Conservation (phyloP, 2,797 vertebrate species). For the Sebastes taczanowskii region DNA sequence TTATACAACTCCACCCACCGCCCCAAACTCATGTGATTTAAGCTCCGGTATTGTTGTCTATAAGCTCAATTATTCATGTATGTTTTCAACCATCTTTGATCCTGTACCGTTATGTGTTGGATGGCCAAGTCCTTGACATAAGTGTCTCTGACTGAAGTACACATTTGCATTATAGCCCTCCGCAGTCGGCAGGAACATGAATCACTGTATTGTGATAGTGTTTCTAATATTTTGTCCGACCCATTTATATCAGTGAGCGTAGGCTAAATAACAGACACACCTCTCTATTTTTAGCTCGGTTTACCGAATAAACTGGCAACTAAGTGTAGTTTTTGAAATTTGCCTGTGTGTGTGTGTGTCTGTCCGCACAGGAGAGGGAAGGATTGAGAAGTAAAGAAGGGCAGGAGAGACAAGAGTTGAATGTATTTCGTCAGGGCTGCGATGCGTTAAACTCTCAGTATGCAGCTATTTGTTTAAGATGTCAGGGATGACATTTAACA, state of each 20-base stretch:
- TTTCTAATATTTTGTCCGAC: not conserved
- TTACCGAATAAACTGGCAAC: not conserved
- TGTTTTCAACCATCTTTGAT: not conserved
- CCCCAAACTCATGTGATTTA: not conserved
- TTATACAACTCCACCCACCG: not conserved
- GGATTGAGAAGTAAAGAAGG: not conserved
- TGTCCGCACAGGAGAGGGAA: not conserved
- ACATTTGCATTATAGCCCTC: not conserved
- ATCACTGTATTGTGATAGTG: not conserved
- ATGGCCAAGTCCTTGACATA: not conserved
- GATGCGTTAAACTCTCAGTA: constrained; percentile 53
- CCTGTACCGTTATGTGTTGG: not conserved
- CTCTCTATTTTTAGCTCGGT: not conserved
- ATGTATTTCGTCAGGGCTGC: constrained; percentile 33
- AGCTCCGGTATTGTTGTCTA: not conserved
- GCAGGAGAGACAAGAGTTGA: not conserved
- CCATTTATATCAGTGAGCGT: not conserved
- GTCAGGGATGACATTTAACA: constrained; percentile 71
- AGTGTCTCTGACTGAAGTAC: not conserved
- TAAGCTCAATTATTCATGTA: not conserved
- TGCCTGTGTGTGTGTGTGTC: not conserved
- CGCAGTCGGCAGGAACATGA: too few relatives aligned
- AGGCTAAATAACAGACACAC: not conserved
- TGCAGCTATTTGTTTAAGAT: constrained; percentile 67
- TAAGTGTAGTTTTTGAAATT: not conserved